Evolutionary conservation across 2,888 invertebrate species (phyloP).

Genomic region (Torymus aiolomorphi): DNA sequence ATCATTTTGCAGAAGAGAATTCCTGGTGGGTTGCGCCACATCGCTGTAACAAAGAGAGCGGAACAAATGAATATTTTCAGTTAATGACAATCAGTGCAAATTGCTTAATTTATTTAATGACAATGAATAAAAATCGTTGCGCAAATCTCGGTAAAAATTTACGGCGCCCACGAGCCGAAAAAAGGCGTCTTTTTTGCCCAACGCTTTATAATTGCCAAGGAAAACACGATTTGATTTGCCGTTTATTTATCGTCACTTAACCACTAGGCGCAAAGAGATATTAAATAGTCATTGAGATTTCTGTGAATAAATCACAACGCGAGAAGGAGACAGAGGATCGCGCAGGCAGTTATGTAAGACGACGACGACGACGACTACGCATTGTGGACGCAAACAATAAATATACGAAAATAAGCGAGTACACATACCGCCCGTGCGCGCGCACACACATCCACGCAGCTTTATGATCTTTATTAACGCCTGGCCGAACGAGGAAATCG

Average conservation of each 20-base stretch:
- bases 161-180: background rate
- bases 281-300: conserved; percentile 35
- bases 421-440: background rate
- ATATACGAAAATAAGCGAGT: conserved; percentile 21
- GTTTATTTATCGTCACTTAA: conserved; percentile 10
- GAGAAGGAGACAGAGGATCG: conserved; percentile 7
- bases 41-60: conserved; percentile 71
- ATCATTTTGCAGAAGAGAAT: conserved; percentile 74
- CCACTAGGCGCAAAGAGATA: background rate
- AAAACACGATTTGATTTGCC: background rate
- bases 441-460: background rate
- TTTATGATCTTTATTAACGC: conserved; percentile 12
- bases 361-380: too few relatives aligned
- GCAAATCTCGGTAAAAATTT: background rate
- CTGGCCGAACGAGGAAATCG: conserved; percentile 22
- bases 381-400: conserved; percentile 35
- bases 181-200: background rate
- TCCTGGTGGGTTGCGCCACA: conserved; percentile 74
- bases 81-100: conserved; percentile 23
- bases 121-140: conserved; percentile 9
- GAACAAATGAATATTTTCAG: conserved; percentile 15
- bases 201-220: background rate
- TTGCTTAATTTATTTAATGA: conserved; percentile 9
- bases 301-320: conserved; percentile 17
- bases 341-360: conserved; percentile 18